Percentiles rank a stretch among this genome's conserved stretches.
Evolutionary conservation across 1,140 invertebrate genomes (phyloP).

Genomic region (Bicyclus anynana): DNA sequence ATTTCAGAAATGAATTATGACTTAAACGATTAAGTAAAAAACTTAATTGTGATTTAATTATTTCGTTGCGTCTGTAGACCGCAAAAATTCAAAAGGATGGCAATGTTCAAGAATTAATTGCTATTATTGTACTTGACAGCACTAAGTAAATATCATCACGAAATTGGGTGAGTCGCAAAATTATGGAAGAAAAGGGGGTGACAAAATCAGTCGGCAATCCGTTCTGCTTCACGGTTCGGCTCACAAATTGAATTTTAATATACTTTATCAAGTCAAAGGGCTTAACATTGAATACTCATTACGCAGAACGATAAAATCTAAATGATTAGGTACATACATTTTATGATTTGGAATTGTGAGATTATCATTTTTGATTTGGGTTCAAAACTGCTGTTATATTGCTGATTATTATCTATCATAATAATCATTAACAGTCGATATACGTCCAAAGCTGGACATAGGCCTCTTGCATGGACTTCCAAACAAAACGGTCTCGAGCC

Average conservation of each 20-base stretch:
- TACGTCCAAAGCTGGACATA: too few species aligned
- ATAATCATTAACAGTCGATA: too few species aligned
- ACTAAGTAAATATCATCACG: slow-evolving; percentile 53
- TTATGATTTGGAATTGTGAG: neutral
- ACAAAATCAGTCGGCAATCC: slow-evolving; percentile 66
- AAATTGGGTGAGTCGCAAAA: slow-evolving; percentile 56
- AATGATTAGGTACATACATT: neutral
- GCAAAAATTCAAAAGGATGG: slow-evolving; percentile 2
- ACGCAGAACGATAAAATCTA: slow-evolving; percentile 31
- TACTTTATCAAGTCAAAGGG: slow-evolving; percentile 65
- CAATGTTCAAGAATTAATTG: slow-evolving; percentile 31
- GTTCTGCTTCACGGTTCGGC: slow-evolving; percentile 66
- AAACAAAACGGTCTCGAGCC: too few species aligned
- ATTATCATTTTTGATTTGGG: neutral
- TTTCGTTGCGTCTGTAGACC: neutral
- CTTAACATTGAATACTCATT: slow-evolving; percentile 66
- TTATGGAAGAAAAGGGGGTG: slow-evolving; percentile 64
- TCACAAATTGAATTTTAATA: slow-evolving; percentile 75
- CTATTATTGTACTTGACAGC: slow-evolving; percentile 47
- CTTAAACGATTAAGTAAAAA: too few species aligned
- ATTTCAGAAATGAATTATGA: too few species aligned
- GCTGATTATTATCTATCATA: neutral
- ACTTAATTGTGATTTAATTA: too few species aligned
- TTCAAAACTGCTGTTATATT: too few species aligned
- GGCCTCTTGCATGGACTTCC: too few species aligned